Evolutionary conservation across 1,140 invertebrate genomes (phyloP).

Genomic region (Drosophila littoralis): DNA sequence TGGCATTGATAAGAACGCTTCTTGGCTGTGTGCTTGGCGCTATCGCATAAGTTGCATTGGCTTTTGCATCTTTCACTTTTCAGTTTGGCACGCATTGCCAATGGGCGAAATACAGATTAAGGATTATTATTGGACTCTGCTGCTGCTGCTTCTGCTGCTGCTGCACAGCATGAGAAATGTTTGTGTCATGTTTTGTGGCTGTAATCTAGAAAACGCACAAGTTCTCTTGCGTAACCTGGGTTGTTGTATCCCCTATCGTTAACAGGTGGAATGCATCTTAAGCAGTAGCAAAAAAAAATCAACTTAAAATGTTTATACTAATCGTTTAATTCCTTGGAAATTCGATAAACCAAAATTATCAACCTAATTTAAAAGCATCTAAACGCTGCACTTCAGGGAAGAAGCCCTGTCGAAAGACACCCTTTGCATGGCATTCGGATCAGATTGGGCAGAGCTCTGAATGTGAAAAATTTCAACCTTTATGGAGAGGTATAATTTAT

Average conservation of each 20-base stretch:
- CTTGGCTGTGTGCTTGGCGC: slow-evolving; percentile 24
- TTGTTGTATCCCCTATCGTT: slow-evolving; percentile 20
- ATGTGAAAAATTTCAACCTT: not conserved
- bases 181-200: slow-evolving; percentile 50
- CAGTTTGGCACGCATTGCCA: slow-evolving; percentile 53
- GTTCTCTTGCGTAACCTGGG: slow-evolving; percentile 53
- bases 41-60: slow-evolving; percentile 55
- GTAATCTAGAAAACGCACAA: slow-evolving; percentile 65
- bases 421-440: no score
- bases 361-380: not conserved
- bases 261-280: slow-evolving; percentile 19
- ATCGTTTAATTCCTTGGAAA: slow-evolving; percentile 13
- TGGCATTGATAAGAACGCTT: slow-evolving; percentile 62
- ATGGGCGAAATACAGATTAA: slow-evolving; percentile 40
- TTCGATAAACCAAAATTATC: not conserved
- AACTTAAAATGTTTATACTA: slow-evolving; percentile 3
- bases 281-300: not conserved
- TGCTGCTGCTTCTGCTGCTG: slow-evolving; percentile 1
- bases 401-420: no score
- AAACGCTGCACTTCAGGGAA: no score
- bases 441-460: no score
- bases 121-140: slow-evolving; percentile 49
- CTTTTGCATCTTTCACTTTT: slow-evolving; percentile 48
- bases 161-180: slow-evolving; percentile 67
- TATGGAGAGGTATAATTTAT: no score